Base-by-base conservation (phyloP, 2,888 invertebrate genomes). In the Xanthostigma xanthostigma region DNA sequence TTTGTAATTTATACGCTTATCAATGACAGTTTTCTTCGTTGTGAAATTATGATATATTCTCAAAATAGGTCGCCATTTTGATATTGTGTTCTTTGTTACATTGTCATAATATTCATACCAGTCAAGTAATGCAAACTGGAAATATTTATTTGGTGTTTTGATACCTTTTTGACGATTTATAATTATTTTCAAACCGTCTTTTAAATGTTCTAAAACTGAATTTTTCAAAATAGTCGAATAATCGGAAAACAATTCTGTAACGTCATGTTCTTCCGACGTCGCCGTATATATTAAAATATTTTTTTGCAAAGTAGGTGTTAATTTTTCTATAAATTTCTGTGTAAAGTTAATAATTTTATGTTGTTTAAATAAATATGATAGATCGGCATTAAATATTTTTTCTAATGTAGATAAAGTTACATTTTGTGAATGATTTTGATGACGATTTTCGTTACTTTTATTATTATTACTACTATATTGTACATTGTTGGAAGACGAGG, bases 101-200 rank as follows among this genome's bases (percentile, higher is more conserved):
- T 52, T 47, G 27, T 46, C 56, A 14, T 58, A 59, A 54, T 64
- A 61, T 40, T 59, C 59, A 34, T 58, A 58, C 53, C 66, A 56
- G 51, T 67, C 67, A 33, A 62, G 59, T 48, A 67, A 58, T 42
- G 61, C 53, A 55, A 63, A 64, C 44, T 57, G 56, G 38, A 55
- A 49, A 14, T 3, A 46, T 50, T 41, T 47, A 46, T 36, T 53
- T 53, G 36, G 39, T 12, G 37, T 12, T 12, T 12, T 36, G n/a
- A 40, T n/a, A 49, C 52, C n/a, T 36, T 36, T 34, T 42, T 53
- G 12, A 41, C 48, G 33, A 37, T 45, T 9, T 41, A 36, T 9
- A 54, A 48, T 43, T 36, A 48, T 13, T 13, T 50, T 50, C 42
- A 55, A 39, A 36, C 55, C 54, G 45, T 56, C 53, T 12, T 53